A percentile compares a stretch with the other conserved stretches of the same genome.
Conservation (phyloP, 2,113 vertebrate species). For the Ahaetulla prasina region DNA sequence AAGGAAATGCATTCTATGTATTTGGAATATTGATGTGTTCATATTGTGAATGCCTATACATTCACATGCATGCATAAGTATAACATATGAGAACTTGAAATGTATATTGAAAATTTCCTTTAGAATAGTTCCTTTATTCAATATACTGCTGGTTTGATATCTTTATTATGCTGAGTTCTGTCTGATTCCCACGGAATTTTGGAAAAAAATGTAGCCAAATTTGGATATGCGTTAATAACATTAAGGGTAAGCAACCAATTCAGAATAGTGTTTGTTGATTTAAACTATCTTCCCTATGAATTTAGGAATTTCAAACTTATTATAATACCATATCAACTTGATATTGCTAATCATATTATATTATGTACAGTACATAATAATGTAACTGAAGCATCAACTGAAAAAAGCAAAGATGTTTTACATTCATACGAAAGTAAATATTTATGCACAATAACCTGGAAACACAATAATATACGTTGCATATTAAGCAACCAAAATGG, state of each 20-base stretch:
- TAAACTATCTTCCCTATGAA: neutral
- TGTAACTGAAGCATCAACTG: neutral
- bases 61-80: neutral
- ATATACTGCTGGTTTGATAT: neutral
- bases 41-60: neutral
- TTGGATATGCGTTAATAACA: neutral
- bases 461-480: neutral
- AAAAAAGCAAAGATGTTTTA: neutral
- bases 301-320: neutral
- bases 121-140: too few relatives aligned
- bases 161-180: neutral
- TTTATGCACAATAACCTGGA: too few relatives aligned
- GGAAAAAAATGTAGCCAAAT: neutral
- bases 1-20: neutral
- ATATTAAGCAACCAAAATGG: neutral
- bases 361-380: too few relatives aligned
- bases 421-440: neutral
- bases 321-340: neutral
- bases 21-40: neutral
- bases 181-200: neutral
- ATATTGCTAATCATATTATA: neutral
- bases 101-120: neutral
- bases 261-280: neutral
- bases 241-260: neutral
- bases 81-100: neutral